Conservation (phyloP, 2,113 vertebrate species). For the Erythrocercus mccallii region DNA sequence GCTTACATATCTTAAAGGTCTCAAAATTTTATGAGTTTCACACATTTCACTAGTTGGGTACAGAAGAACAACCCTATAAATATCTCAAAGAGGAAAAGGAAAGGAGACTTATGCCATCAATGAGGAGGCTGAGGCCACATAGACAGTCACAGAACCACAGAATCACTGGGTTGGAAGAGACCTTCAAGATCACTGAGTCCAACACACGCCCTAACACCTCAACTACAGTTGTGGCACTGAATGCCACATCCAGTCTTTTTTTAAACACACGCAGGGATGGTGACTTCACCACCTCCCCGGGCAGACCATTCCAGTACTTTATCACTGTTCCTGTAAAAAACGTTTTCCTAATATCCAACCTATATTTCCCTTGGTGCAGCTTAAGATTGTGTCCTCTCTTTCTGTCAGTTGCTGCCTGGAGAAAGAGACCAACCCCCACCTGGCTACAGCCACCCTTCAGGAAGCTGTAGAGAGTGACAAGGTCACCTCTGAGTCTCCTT, state of each 20-base stretch:
- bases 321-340: background rate
- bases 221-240: background rate
- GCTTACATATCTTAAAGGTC: background rate
- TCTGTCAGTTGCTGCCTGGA: background rate
- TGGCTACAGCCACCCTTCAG: background rate
- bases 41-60: background rate
- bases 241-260: background rate
- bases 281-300: background rate
- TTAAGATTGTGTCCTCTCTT: background rate
- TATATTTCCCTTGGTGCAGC: background rate
- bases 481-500: background rate
- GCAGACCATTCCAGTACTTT: background rate
- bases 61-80: background rate
- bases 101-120: background rate
- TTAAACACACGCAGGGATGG: background rate
- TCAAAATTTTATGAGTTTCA: background rate
- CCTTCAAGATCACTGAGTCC: background rate
- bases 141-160: background rate
- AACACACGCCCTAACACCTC: background rate
- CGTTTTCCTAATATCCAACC: background rate
- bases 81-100: background rate
- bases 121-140: background rate
- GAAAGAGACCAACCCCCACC: background rate
- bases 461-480: background rate
- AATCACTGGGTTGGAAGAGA: background rate